phyloP scores from a whole-genome alignment of 2,113 vertebrate genomes.

The Sialia sialis region DNA sequence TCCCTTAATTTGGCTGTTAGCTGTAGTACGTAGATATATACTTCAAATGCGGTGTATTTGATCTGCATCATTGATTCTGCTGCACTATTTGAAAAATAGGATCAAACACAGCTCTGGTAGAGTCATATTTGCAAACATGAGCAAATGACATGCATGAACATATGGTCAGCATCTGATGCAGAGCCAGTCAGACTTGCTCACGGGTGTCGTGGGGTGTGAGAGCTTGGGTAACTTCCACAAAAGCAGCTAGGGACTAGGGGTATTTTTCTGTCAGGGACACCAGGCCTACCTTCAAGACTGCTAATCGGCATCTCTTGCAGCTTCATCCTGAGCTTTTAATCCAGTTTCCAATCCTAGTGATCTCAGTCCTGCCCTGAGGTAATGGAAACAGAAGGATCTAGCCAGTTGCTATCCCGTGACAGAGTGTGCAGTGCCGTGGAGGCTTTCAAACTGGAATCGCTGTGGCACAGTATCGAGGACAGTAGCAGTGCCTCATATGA shows the following conservation, averaged over 20 bases:
- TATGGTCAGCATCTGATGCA: background rate
- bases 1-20: background rate
- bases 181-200: background rate
- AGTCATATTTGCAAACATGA: background rate
- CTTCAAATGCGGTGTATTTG: background rate
- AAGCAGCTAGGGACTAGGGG: background rate
- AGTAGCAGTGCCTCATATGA: background rate
- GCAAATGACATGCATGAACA: background rate
- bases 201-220: background rate
- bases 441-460: background rate
- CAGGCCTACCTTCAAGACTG: background rate
- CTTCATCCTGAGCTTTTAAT: slow-evolving; percentile 47
- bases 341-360: background rate
- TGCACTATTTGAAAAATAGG: background rate
- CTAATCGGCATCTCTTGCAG: background rate
- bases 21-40: background rate
- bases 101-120: background rate
- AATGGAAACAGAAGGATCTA: background rate
- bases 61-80: background rate
- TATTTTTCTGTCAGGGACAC: background rate
- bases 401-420: background rate
- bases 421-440: background rate
- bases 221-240: background rate
- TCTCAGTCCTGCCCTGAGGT: background rate
- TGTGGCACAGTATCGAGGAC: background rate